Percentiles rank a stretch among this genome's conserved stretches.
Evolutionary conservation across 2,888 invertebrate species (phyloP).

Genomic region (Pherbina coryleti): DNA sequence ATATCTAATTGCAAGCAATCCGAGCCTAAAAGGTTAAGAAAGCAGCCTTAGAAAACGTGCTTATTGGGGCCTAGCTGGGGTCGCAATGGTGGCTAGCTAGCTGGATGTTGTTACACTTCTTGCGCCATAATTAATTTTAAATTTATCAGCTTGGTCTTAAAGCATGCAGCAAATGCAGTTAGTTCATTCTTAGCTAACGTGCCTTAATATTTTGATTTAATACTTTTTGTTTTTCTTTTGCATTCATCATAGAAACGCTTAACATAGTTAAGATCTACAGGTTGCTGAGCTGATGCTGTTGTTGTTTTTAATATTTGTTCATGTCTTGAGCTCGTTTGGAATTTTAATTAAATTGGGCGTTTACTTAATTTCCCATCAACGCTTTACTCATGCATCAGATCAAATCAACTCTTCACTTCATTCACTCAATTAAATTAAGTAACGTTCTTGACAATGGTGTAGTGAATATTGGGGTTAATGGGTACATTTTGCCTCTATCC

Average conservation of each 20-base stretch:
- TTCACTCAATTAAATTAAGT: conserved; percentile 34
- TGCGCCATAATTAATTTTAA: conserved; percentile 12
- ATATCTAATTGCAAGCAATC: neutral
- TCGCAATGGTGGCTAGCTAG: neutral
- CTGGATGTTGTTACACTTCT: neutral
- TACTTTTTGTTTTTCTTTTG: neutral
- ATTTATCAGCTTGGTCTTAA: neutral
- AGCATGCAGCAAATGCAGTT: neutral
- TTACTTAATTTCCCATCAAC: conserved; percentile 57
- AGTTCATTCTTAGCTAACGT: neutral
- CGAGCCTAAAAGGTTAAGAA: neutral
- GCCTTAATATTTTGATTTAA: neutral
- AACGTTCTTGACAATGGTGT: neutral
- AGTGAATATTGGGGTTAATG: too few relatives aligned
- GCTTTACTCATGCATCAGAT: conserved; percentile 32
- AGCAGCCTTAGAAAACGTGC: neutral
- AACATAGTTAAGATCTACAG: neutral
- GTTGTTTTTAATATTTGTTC: conserved; percentile 41
- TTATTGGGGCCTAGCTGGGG: neutral
- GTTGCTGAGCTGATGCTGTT: neutral
- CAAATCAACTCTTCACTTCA: conserved; percentile 23
- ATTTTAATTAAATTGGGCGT: conserved; percentile 66
- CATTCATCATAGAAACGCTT: neutral
- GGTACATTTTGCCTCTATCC: too few relatives aligned
- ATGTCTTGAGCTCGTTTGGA: conserved; percentile 62